phyloP scores from a whole-genome alignment of 2,888 invertebrate species.

The Melolontha melolontha region DNA sequence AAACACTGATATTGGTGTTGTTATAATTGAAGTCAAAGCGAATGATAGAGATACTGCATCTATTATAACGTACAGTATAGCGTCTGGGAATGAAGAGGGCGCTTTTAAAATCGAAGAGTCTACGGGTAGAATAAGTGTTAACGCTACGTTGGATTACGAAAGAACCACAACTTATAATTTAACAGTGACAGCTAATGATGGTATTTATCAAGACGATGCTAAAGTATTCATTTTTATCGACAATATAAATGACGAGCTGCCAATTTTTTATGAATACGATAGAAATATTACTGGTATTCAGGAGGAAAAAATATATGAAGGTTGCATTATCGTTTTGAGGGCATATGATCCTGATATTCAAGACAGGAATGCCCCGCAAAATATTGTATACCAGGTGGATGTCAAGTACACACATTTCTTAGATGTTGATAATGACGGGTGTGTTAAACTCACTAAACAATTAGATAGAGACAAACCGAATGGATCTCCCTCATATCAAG shows the following conservation, averaged over 20 bases:
- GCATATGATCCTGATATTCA: constrained; percentile 91
- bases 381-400: constrained; percentile 83
- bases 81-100: constrained; percentile 85
- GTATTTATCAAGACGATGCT: constrained; percentile 84
- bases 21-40: constrained; percentile 90
- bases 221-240: constrained; percentile 86
- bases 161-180: constrained; percentile 85
- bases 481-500: constrained; percentile 85
- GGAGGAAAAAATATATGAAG: constrained; percentile 74
- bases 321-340: constrained; percentile 78
- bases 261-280: constrained; percentile 79
- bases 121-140: constrained; percentile 88
- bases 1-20: constrained; percentile 84
- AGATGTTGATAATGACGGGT: constrained; percentile 79
- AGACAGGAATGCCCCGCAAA: constrained; percentile 79
- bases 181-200: constrained; percentile 87
- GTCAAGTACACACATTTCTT: constrained; percentile 79
- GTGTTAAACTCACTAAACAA: constrained; percentile 78
- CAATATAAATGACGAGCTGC: constrained; percentile 94
- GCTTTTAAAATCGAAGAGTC: constrained; percentile 87
- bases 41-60: constrained; percentile 91
- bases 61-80: constrained; percentile 87
- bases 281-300: constrained; percentile 82
- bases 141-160: constrained; percentile 84
- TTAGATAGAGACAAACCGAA: constrained; percentile 91